These are phyloP conservation scores for Tetragnatha montana DNA, from an alignment of 2,888 invertebrate species.

Conservation along the genomic window DNA sequence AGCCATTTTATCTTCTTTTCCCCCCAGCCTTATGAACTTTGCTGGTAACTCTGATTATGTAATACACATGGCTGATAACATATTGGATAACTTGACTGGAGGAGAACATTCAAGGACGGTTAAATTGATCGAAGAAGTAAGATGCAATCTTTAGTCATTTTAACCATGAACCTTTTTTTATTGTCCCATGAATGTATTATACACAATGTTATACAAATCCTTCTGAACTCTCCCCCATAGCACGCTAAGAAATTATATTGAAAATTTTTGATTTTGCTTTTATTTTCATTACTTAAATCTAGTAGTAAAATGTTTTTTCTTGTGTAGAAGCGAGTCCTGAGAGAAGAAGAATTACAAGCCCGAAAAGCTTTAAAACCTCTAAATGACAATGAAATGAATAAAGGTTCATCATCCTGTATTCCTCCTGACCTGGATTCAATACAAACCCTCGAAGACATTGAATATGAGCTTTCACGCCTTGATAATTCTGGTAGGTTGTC, in stretches of 20 bases:
- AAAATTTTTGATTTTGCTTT: not conserved
- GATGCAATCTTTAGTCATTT: not conserved
- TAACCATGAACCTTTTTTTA: not conserved
- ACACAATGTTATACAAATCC: too few species aligned
- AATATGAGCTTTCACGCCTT: slow-evolving; percentile 61
- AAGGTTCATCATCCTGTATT: slow-evolving; percentile 15
- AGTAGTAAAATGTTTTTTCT: not conserved
- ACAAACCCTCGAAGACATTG: slow-evolving; percentile 59
- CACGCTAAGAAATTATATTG: too few species aligned
- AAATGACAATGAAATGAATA: slow-evolving; percentile 61
- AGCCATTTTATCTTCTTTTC: slow-evolving; percentile 70
- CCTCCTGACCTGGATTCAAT: slow-evolving; percentile 51
- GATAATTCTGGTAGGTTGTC: slow-evolving; percentile 42
- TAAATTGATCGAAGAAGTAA: slow-evolving; percentile 81
- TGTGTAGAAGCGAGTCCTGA: slow-evolving; percentile 35
- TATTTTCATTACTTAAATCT: not conserved
- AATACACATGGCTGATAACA: slow-evolving; percentile 85
- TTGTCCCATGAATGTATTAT: not conserved
- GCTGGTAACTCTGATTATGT: slow-evolving; percentile 87
- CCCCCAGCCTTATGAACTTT: slow-evolving; percentile 80
- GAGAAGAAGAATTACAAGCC: slow-evolving; percentile 48
- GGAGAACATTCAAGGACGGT: slow-evolving; percentile 89
- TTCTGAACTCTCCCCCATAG: too few species aligned
- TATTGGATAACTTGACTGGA: slow-evolving; percentile 87
- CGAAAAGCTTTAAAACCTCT: slow-evolving; percentile 62